phyloP scores from a whole-genome alignment of 1,140 invertebrate species.

The Aphelenchoides avenae region DNA sequence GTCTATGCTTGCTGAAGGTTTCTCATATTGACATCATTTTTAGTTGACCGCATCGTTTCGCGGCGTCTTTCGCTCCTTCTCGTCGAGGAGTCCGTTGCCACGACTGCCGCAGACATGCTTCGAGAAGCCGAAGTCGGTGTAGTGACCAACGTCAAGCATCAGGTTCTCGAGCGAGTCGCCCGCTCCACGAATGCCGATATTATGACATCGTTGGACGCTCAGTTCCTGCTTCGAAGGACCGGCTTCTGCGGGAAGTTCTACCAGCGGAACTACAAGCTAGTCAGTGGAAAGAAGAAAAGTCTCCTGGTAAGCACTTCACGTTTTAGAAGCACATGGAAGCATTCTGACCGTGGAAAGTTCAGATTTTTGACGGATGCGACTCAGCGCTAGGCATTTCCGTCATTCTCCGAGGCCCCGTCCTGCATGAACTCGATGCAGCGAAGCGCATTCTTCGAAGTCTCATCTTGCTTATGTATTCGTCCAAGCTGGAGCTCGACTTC shows the following conservation, averaged over 20 bases:
- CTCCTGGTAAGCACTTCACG: conserved; percentile 31
- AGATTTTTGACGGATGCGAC: conserved; percentile 79
- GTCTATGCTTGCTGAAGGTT: not conserved
- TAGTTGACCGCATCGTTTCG: conserved; percentile 77
- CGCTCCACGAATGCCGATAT: conserved; percentile 78
- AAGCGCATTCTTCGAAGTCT: conserved; percentile 52
- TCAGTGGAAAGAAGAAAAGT: conserved; percentile 62
- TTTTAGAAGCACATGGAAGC: conserved; percentile 2
- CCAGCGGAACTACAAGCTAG: conserved; percentile 68
- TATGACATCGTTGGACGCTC: conserved; percentile 81
- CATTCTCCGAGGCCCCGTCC: conserved; percentile 73
- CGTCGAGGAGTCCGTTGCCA: conserved; percentile 80
- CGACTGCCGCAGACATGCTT: conserved; percentile 59
- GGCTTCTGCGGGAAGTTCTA: conserved; percentile 83
- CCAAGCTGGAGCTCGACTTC: conserved; percentile 45
- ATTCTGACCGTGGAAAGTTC: not conserved
- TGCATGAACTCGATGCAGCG: conserved; percentile 70
- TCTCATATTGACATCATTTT: conserved; percentile 5
- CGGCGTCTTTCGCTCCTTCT: conserved; percentile 80
- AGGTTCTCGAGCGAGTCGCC: conserved; percentile 76
- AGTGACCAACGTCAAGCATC: conserved; percentile 78
- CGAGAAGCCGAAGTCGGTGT: conserved; percentile 76
- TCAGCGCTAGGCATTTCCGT: conserved; percentile 82
- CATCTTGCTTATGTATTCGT: conserved; percentile 30
- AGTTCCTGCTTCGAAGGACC: conserved; percentile 72